Evolutionary conservation across 2,888 invertebrate species (phyloP).

Genomic region (Trachelus iudaicus): DNA sequence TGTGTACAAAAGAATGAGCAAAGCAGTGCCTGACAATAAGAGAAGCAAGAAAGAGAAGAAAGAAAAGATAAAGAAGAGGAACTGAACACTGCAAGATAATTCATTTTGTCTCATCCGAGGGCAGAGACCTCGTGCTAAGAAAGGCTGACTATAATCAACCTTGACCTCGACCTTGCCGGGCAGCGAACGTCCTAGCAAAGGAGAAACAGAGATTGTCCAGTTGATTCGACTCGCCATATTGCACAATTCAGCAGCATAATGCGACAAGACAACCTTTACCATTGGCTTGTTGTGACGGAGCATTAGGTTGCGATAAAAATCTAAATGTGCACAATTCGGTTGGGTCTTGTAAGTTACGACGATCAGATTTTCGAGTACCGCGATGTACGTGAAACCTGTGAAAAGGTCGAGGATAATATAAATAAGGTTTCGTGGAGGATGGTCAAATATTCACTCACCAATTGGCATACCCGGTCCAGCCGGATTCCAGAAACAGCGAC

Average conservation of each 20-base stretch:
- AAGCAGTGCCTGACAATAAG: not conserved
- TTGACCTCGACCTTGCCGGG: slow-evolving; percentile 57
- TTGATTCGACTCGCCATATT: slow-evolving; percentile 30
- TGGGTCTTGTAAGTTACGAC: not conserved
- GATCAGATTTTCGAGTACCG: not conserved
- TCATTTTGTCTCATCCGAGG: not conserved
- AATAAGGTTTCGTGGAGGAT: not conserved
- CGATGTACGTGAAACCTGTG: not conserved
- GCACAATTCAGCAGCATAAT: not conserved
- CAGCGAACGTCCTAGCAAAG: slow-evolving; percentile 54
- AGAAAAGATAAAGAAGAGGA: slow-evolving; percentile 11
- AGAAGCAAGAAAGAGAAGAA: not conserved
- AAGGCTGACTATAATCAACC: slow-evolving; percentile 29
- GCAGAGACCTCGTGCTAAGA: not conserved
- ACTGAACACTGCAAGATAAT: not conserved
- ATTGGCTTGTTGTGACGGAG: not conserved
- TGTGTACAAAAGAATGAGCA: not conserved
- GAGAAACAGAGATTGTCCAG: slow-evolving; percentile 38
- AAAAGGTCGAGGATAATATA: not conserved
- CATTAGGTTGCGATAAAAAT: not conserved
- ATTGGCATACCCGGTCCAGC: not conserved
- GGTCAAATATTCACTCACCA: not conserved
- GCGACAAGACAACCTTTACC: not conserved
- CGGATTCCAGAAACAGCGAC: slow-evolving; percentile 2
- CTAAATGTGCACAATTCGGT: not conserved